Evolutionary conservation across 2,113 vertebrate genomes (phyloP).

Genomic region (Gobio gobio): DNA sequence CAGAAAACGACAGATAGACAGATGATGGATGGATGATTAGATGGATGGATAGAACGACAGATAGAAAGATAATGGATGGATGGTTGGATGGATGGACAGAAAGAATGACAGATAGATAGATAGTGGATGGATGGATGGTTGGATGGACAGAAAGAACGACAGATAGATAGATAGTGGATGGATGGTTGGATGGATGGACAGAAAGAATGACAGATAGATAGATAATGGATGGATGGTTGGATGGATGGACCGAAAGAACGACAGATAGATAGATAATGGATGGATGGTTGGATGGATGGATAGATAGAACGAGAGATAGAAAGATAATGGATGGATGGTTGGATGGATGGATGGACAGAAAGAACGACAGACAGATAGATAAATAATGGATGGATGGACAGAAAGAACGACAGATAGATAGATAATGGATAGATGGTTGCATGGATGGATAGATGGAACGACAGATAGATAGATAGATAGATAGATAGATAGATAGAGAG

Average conservation of each 20-base stretch:
- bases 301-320: accelerated
- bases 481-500: too few species aligned
- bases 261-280: background rate
- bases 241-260: background rate
- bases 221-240: background rate
- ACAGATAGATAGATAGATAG: too few species aligned
- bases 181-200: background rate
- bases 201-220: background rate
- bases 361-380: background rate
- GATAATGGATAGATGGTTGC: too few species aligned
- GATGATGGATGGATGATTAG: accelerated
- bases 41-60: accelerated
- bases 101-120: background rate
- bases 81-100: background rate
- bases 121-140: background rate
- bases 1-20: background rate
- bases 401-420: background rate
- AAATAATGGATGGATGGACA: background rate
- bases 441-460: too few species aligned
- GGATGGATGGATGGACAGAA: background rate
- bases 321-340: background rate
- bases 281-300: background rate
- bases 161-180: background rate
- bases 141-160: background rate
- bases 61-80: background rate